Evolutionary conservation across 1,140 invertebrate genomes (phyloP), one percentile per base, ranked within the genome.

Genomic region (Lepidurus apus): DNA sequence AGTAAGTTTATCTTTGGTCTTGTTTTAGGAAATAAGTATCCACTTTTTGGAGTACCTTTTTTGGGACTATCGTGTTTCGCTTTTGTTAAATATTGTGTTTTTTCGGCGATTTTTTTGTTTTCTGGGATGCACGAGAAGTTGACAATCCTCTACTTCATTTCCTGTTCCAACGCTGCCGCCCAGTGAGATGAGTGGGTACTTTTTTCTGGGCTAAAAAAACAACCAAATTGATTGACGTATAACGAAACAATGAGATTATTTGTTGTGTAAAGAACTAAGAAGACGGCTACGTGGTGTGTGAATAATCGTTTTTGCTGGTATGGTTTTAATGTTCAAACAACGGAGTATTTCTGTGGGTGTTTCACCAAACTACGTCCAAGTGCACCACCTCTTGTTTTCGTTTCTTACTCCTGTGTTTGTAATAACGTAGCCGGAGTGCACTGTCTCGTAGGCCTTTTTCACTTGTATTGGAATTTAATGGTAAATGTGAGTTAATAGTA

Each of bases 381-480:
- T 21, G 21, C 47, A 65, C 47, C 0, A 65, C 53, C 13, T 65
- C 21, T 21, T 65, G 53, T 65, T 13, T 21, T 13, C 21, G 53
- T 65, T 65, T 65, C 53, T 9, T 65, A 65, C 21, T 65, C 53
- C 53, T n/a, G 17, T 65, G 21, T 65, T 65, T 65, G 53, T 65
- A 65, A 65, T 65, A 65, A 65, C 53, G 53, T 65, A 65, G 53
- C 53, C n/a, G 17, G 53, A 65, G 53, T 65, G 53, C 53, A 65
- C 53, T 11, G 17, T 17, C 53, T n/a, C 53, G 53, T 65, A 13
- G 53, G 53, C 53, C 53, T 65, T 65, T 65, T 65, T 65, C 53
- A 65, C 53, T 65, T 65, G 53, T 65, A 65, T 65, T 65, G 53
- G 53, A 65, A 65, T 17, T 13, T 65, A 65, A 13, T 65, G 53